A percentile compares a stretch with the other conserved stretches of the same genome.
Conservation (phyloP, 1,140 invertebrate species). For the Physella acuta region DNA sequence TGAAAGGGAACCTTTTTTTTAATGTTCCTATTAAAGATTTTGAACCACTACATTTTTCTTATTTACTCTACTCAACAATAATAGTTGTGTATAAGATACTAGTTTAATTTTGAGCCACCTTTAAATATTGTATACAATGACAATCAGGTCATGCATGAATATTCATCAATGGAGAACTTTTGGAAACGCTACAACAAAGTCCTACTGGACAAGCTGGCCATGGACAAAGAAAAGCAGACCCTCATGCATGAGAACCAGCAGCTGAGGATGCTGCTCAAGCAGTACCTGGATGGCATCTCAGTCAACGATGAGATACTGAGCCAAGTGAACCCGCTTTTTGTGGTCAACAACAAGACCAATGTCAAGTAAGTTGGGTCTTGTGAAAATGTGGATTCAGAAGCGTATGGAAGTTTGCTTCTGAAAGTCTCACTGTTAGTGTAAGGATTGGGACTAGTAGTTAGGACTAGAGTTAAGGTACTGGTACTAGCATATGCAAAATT, state of each 20-base stretch:
- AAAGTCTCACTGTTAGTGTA: no score
- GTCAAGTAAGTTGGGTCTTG: constrained; percentile 57
- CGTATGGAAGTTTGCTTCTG: no score
- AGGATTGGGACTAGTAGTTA: no score
- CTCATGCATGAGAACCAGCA: constrained; percentile 56
- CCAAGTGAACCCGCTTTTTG: constrained; percentile 59
- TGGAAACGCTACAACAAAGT: constrained; percentile 62
- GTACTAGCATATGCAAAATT: neutral
- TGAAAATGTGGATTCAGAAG: no score
- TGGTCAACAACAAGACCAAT: constrained; percentile 58
- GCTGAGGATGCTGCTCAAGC: constrained; percentile 57
- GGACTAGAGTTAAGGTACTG: neutral
- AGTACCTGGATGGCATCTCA: constrained; percentile 61
- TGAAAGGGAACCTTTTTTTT: no score
- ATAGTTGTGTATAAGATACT: no score
- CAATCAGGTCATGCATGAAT: constrained; percentile 59
- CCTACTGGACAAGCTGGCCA: constrained; percentile 55
- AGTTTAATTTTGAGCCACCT: no score
- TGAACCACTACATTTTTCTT: no score
- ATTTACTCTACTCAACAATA: no score
- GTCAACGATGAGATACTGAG: constrained; percentile 59
- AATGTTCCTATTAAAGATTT: no score
- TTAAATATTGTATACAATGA: no score
- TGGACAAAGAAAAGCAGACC: constrained; percentile 57
- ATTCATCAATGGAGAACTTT: constrained; percentile 57